Evolutionary conservation across 1,140 invertebrate genomes (phyloP), one percentile per base, ranked within the genome.

Genomic region (Trissolcus basalis): DNA sequence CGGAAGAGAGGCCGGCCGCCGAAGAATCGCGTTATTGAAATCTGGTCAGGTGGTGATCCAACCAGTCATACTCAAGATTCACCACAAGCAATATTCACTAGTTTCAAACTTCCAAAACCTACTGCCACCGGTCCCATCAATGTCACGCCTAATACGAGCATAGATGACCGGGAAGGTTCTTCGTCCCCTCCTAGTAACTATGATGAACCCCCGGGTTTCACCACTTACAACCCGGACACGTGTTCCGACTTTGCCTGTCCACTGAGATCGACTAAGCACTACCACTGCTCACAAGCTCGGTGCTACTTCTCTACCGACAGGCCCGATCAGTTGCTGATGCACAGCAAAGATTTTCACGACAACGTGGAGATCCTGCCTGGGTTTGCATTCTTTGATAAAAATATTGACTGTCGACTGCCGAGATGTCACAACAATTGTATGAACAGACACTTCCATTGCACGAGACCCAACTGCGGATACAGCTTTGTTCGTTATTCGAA

Each of bases 71-170:
- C 90, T 51, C 89, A 91, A 67, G 91, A 92, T 56, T 93, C 93
- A 32, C 95, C 95, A 6, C 95, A 97, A 87, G 96, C 96, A 6
- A 96, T 97, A 74, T 97, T 97, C 83, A 96, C 96, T 16, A 96
- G 95, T 77, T 97, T 97, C 83, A 97, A 97, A 84, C 89, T 97
- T 58, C 95, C 96, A 13, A 96, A 96, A 88, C 91, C 91, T 72
- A 75, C 77, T 0, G 54, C 72, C 6, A 54, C 58, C 2, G 19
- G 19, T 27, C 19, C 19, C 1, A 27, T 27, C 7, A 74, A 67
- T 36, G 47, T 45, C 9, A 63, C 65, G 8, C 43, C 70, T 10
- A 77, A 60, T 41, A 14, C 43, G 0, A 56, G n/a, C 8, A 14
- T 58, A 13, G 74, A 80, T 44, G 92, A 93, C 48, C 70, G 85